phyloP scores from a whole-genome alignment of 2,797 vertebrate genomes.

The Enteromius afrohamiltoni region DNA sequence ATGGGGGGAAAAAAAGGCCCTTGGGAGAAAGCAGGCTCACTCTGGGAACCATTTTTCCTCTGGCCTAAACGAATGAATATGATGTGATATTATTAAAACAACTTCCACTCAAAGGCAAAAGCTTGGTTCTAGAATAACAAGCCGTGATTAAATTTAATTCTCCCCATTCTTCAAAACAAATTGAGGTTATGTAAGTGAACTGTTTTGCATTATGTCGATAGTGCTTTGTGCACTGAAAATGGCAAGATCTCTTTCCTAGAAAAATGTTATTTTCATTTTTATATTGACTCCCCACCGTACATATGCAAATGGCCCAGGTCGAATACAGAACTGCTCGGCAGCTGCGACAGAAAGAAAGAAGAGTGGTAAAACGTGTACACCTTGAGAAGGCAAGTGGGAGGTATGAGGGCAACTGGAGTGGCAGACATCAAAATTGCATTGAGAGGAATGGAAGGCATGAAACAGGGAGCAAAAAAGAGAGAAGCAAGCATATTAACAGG shows the following conservation, averaged over 20 bases:
- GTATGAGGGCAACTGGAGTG: slow-evolving; percentile 66
- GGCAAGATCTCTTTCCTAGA: background rate
- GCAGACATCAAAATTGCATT: slow-evolving; percentile 65
- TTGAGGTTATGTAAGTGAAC: background rate
- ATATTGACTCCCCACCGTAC: background rate
- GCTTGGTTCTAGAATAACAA: background rate
- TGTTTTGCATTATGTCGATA: background rate
- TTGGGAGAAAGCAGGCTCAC: background rate
- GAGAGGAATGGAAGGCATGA: slow-evolving; percentile 64
- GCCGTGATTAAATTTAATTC: background rate
- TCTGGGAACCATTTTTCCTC: background rate
- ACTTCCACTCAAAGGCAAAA: background rate
- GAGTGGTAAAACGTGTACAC: background rate
- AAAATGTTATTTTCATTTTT: background rate
- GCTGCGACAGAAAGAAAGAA: slow-evolving; percentile 12
- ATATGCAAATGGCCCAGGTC: background rate
- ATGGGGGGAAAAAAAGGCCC: background rate
- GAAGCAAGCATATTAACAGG: slow-evolving; percentile 51
- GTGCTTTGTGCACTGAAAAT: background rate
- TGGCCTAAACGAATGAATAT: background rate
- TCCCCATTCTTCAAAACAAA: background rate
- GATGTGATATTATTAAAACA: background rate
- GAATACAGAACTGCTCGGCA: slow-evolving; percentile 1
- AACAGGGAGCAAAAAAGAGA: slow-evolving; percentile 56
- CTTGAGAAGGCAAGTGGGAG: slow-evolving; percentile 66